Percentiles rank a stretch among this genome's conserved stretches.
Conservation (phyloP, 2,113 vertebrate species). For the Pomatorhinus ruficollis region DNA sequence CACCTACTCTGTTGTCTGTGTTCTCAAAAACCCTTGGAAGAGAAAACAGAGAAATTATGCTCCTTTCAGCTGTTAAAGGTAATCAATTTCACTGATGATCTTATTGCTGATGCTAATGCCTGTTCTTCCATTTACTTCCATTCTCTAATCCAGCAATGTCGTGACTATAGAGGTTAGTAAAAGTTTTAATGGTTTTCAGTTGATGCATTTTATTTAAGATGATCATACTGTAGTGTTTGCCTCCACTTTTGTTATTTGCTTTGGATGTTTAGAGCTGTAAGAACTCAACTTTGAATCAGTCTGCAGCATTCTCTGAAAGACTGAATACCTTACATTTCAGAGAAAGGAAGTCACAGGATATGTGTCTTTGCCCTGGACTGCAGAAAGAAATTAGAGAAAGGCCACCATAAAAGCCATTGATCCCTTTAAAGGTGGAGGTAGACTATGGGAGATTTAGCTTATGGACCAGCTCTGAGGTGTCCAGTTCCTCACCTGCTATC, state of each 20-base stretch:
- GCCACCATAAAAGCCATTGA: not conserved
- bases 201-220: not conserved
- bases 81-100: constrained; percentile 83
- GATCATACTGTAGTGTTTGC: not conserved
- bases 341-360: not conserved
- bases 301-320: not conserved
- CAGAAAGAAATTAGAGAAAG: not conserved
- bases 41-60: constrained; percentile 81
- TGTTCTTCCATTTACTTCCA: constrained; percentile 80
- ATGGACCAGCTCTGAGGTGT: not conserved
- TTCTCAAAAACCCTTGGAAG: constrained; percentile 80
- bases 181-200: not conserved
- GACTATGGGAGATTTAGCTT: not conserved
- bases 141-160: constrained; percentile 78
- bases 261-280: not conserved
- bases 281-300: not conserved
- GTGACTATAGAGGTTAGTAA: constrained; percentile 79
- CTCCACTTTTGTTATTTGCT: not conserved
- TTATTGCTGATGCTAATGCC: constrained; percentile 80
- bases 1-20: constrained; percentile 44
- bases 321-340: not conserved
- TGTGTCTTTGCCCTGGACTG: not conserved
- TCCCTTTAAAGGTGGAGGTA: not conserved
- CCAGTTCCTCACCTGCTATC: not conserved
- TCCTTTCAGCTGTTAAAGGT: constrained; percentile 78